Evolutionary conservation across 2,113 vertebrate species (phyloP), one percentile per base, ranked within the genome.

Genomic region (Promerops cafer): DNA sequence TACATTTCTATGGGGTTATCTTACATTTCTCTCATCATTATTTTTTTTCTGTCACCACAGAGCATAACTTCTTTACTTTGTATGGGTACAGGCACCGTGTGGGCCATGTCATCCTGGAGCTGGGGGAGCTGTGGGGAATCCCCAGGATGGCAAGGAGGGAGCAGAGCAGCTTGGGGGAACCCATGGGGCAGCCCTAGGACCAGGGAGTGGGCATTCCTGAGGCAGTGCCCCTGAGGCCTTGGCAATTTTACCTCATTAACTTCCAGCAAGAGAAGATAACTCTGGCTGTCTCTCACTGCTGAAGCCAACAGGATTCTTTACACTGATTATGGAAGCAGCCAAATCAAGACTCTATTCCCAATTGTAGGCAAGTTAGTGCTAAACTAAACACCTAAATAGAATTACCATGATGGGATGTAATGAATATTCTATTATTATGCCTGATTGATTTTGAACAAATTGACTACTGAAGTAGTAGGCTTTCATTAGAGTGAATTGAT

Each of bases 191-290:
- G 37, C 42, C 8, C 11, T 28, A 85, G 31, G 16, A 4, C 2
- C 2, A 4, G 22, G 12, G 22, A 82, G 15, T 2, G 2, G n/a
- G 21, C 23, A 59, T 5, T 11, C 70, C n/a, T 44, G 7, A 44
- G 31, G 13, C 3, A 6, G 37, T 26, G 10, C 1, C 10, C 18
- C 7, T 0, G 0, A 39, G 21, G 9, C 5, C 24, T 30, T 18
- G 13, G 16, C 24, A 84, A 40, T 53, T 68, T 45, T 16, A 39
- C 39, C 14, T 19, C 37, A 47, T 28, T 65, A 7, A 16, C 19
- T n/a, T 72, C 27, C 87, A 37, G 22, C 15, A 53, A 42, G 40
- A 60, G 26, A 56, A 20, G 16, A 7, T 21, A 37, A 37, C 19
- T 70, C 33, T 61, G 21, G 20, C n/a, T 66, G 33, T n/a, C 5